Evolutionary conservation across 2,113 vertebrate genomes (phyloP).

Genomic region (Dromiciops gliroides): DNA sequence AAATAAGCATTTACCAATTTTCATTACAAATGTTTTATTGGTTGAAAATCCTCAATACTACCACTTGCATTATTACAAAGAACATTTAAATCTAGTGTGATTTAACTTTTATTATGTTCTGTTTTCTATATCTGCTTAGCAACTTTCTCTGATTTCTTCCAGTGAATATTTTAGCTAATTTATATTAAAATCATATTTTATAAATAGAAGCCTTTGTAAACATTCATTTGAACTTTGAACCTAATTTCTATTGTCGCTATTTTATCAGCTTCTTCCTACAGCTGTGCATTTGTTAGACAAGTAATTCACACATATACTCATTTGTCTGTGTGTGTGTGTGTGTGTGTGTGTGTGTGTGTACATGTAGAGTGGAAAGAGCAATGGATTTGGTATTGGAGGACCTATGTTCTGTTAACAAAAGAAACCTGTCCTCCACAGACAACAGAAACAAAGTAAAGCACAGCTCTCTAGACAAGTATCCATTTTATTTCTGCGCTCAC

Average conservation of each 20-base stretch:
- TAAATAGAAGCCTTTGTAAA: not conserved
- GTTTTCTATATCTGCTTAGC: not conserved
- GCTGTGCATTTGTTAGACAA: not conserved
- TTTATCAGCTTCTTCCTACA: not conserved
- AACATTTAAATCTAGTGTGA: too few species aligned
- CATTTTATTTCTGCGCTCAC: too few species aligned
- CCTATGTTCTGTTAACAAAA: too few species aligned
- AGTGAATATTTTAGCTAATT: not conserved
- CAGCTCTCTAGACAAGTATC: too few species aligned
- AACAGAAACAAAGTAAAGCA: too few species aligned
- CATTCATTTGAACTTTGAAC: not conserved
- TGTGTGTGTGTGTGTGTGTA: too few species aligned
- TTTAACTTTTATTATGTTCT: not conserved
- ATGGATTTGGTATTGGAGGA: not conserved
- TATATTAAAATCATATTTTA: not conserved
- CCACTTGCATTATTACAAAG: too few species aligned
- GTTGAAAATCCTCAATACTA: too few species aligned
- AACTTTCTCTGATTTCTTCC: not conserved
- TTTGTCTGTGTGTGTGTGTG: not conserved
- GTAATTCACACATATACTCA: not conserved
- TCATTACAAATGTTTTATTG: too few species aligned
- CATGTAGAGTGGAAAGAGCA: not conserved
- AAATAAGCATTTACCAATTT: not conserved
- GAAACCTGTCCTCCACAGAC: too few species aligned
- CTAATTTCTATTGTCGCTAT: not conserved